A percentile compares a stretch with the other conserved stretches of the same genome.
These are phyloP conservation scores for Aphelenchoides fujianensis DNA, from an alignment of 1,140 invertebrate genomes.

Conservation along the genomic window DNA sequence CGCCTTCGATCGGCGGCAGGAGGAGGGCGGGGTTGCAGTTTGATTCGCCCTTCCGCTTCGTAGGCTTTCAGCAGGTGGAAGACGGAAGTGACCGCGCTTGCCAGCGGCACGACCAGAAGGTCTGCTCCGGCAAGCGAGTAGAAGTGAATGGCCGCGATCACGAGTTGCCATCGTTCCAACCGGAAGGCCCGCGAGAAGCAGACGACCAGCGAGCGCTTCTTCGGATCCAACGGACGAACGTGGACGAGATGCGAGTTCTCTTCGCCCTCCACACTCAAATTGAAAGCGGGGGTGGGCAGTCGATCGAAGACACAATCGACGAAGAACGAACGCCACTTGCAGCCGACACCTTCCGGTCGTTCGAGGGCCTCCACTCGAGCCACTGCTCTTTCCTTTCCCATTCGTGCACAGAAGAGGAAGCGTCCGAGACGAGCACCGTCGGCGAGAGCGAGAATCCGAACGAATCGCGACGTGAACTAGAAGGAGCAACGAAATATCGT, in stretches of 20 bases:
- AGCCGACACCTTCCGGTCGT: neutral
- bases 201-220: neutral
- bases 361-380: neutral
- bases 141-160: conserved; percentile 1
- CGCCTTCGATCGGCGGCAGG: neutral
- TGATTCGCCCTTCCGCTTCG: neutral
- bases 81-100: neutral
- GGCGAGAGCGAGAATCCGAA: neutral
- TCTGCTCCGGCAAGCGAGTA: neutral
- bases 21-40: neutral
- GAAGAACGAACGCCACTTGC: neutral
- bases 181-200: neutral
- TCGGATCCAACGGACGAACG: neutral
- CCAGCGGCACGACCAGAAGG: neutral
- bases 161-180: neutral
- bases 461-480: neutral
- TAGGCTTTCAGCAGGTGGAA: conserved; percentile 1
- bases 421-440: neutral
- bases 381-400: neutral
- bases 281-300: neutral
- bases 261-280: neutral
- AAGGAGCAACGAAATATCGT: neutral
- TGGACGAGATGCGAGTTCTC: neutral
- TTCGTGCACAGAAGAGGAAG: too few relatives aligned
- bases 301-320: neutral